Base-by-base conservation (phyloP, 1,140 invertebrate species). In the Dryas iulia region DNA sequence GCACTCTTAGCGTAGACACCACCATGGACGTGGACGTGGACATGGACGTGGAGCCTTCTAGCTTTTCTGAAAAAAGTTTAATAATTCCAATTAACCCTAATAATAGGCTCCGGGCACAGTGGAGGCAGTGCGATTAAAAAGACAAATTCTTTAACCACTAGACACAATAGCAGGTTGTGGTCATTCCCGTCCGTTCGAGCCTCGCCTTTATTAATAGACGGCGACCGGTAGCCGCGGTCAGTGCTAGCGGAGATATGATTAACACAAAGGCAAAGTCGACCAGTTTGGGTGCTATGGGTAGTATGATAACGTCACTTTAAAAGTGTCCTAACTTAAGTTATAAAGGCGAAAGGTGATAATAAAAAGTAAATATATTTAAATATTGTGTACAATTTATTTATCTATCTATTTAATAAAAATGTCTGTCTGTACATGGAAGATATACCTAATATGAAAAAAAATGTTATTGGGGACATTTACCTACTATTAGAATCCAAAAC, bases 1-100 rank as follows among this genome's bases (percentile, higher is more conserved):
- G 78, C 82, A 78, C 77, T 83, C 59, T 62, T 59, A 63, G 52
- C 10, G 21, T 67, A 76, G 74, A 75, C 83, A 82, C 82, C 81
- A 18, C n/a, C n/a, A n/a, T 31, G 30, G 11, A 31, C 39, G 71
- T 82, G 82, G 77, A 66, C 74, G 77, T 76, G 62, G 64, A n/a
- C n/a, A n/a, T n/a, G n/a, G n/a, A n/a, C n/a, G n/a, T 14, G 18
- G 39, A 47, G 21, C 18, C 14, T 21, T 47, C 39, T 11, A 47
- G n/a, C 18, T 47, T 21, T 47, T 47, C 39, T 83, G 75, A 86
- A 87, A 90, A 87, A 84, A 79, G 79, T 88, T 84, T 89, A 89
- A 89, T 90, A 86, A 90, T 91, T 89, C 84, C 87, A 91, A 91
- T 91, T 90, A 91, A 87, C 84, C 85, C 81, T 91, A 91, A 91